Base-by-base conservation (phyloP, 2,888 invertebrate genomes). In the Sphinx pinastri region DNA sequence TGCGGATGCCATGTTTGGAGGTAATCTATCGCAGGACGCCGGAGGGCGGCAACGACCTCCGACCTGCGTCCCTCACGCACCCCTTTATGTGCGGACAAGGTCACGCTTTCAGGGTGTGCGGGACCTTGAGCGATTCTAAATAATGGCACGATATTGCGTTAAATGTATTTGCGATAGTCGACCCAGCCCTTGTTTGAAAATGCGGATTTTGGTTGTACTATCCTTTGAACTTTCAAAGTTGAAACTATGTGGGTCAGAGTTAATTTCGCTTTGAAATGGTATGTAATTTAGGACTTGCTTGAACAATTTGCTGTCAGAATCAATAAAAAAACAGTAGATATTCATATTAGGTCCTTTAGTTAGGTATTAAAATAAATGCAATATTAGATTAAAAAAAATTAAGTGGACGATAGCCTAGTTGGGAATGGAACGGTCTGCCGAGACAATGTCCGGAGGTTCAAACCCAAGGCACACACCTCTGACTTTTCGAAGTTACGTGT, bases 51-150 rank as follows among this genome's bases (percentile, higher is more conserved):
- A 49, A 63, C 47, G 63, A 19, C 63, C 60, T 47, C 7, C 60
- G 16, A 63, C 60, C 63, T 63, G 19, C 13, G 47, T 19, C 63
- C 63, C 63, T 49, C 49, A 63, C 63, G 63, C 63, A 63, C 63
- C 63, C 63, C 49, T 63, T 63, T 49, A 49, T 57, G 57, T 25
- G 13, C 49, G 63, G 49, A 63, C 63, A 63, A 63, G 63, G 49
- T 63, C 49, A 58, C 6, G 47, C 19, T 49, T 63, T 63, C 49
- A 63, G 63, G 63, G 63, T 49, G 63, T 63, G 63, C 49, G 63
- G 38, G 63, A 63, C 63, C 63, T 63, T 63, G 63, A 19, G 10
- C 19, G 12, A 13, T 12, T 63, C 60, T 60, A 16, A 59, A 59
- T 45, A 60, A 63, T 63, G 60, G 60, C 60, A 11, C 16, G 7